These are phyloP conservation scores for Rhyacophila brunnea DNA, from an alignment of 1,140 invertebrate genomes.

Conservation along the genomic window DNA sequence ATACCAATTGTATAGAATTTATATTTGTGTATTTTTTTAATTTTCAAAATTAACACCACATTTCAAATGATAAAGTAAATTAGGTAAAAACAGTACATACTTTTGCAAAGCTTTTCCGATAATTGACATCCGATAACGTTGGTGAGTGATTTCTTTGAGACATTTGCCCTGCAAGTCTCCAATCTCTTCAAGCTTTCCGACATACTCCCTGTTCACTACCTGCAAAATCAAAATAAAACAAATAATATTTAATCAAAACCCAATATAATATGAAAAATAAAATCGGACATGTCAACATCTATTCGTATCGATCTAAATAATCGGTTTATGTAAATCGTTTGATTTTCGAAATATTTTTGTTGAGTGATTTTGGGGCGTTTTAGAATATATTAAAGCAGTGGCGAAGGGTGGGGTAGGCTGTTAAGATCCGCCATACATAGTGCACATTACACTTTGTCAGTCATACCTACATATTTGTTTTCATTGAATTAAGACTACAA, in stretches of 20 bases:
- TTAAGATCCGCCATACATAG: too few species aligned
- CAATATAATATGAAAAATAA: background rate
- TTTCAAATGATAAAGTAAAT: too few species aligned
- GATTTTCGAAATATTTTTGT: background rate
- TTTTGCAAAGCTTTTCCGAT: conserved; percentile 77
- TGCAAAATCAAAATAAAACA: conserved; percentile 49
- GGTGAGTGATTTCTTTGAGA: conserved; percentile 83
- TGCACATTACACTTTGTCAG: too few species aligned
- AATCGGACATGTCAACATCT: conserved; percentile 1
- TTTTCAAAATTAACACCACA: too few species aligned
- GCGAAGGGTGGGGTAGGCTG: conserved; percentile 23
- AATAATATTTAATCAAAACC: background rate
- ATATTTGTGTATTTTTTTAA: too few species aligned
- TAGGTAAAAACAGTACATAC: conserved; percentile 66
- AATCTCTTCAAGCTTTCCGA: conserved; percentile 80
- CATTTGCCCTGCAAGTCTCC: conserved; percentile 83
- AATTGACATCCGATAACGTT: conserved; percentile 82
- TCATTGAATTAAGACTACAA: too few species aligned
- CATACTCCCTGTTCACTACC: conserved; percentile 79
- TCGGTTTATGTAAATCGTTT: background rate
- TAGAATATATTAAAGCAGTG: conserved; percentile 5
- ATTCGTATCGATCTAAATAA: background rate
- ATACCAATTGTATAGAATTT: too few species aligned
- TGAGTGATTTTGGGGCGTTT: background rate
- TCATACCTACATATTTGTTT: too few species aligned